Evolutionary conservation across 2,113 vertebrate species (phyloP), one percentile per base, ranked within the genome.

Genomic region (Dasypus novemcinctus): DNA sequence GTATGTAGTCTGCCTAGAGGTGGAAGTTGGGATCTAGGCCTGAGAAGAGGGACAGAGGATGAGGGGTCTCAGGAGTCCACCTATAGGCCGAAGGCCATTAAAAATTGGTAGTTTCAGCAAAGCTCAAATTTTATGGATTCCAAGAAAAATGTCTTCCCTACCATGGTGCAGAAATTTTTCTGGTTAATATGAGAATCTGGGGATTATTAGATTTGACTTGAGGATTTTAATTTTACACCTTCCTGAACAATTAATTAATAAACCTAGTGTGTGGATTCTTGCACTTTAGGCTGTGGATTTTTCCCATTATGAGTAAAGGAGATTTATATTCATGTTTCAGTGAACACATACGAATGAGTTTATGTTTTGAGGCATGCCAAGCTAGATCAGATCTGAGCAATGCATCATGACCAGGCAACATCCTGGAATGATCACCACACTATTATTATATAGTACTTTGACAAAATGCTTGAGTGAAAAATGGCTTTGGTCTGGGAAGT

Each of bases 401-500:
- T 85, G 76, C 81, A 17, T 61, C 33, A n/a, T 94, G 83, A 29
- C 43, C 52, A 49, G 11, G 6, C 75, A 75, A 90, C 87, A 76
- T 54, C 74, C 74, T 31, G 74, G 80, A 79, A 69, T 29, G 63
- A 78, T 95, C 85, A 90, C 63, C 61, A 43, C 59, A 93, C 36
- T 82, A 92, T 80, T 85, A 54, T 82, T 88, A 52, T 88, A 20
- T 38, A 89, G 83, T 92, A 95, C 49, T 76, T 78, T 95, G 95
- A 94, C 83, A 96, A 96, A 96, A 80, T 91, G 84, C 81, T 96
- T 89, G 84, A 95, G 74, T 93, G 87, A 96, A 98, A 98, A 97
- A 97, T 97, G 91, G 59, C 84, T 95, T 97, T 96, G 97, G 97
- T 98, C 95, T 98, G 98, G 95, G 85, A 97, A 97, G 84, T 96